A percentile compares a stretch with the other conserved stretches of the same genome.
These are phyloP conservation scores for Scomberomorus guttatus DNA, from an alignment of 2,797 vertebrate genomes.

Conservation along the genomic window DNA sequence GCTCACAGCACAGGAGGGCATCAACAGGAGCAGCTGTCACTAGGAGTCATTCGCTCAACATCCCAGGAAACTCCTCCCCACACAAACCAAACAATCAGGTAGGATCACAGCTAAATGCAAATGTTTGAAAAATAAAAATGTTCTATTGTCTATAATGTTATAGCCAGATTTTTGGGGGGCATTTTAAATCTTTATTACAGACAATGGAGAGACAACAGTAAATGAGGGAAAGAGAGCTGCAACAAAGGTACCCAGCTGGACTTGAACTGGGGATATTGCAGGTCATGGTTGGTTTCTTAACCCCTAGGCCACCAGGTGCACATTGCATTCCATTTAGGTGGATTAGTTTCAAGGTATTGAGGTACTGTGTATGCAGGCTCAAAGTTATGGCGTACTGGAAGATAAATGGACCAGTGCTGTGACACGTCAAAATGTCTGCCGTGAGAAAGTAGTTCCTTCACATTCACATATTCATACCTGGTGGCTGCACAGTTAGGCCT, in stretches of 20 bases:
- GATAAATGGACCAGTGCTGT: neutral
- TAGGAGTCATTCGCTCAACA: constrained; percentile 92
- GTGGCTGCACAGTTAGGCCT: neutral
- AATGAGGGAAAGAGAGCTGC: too few relatives aligned
- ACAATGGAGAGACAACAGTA: neutral
- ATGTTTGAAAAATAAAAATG: neutral
- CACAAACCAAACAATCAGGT: constrained; percentile 88
- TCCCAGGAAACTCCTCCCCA: constrained; percentile 81
- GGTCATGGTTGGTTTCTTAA: too few relatives aligned
- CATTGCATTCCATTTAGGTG: too few relatives aligned
- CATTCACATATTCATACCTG: neutral
- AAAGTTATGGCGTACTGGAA: neutral
- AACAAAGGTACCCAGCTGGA: too few relatives aligned
- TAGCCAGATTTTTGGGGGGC: neutral
- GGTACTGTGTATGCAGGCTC: too few relatives aligned
- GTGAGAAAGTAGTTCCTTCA: too few relatives aligned
- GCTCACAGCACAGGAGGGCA: constrained; percentile 82
- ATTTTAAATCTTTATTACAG: neutral
- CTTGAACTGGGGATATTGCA: too few relatives aligned
- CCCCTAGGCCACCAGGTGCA: too few relatives aligned
- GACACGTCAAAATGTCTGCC: too few relatives aligned
- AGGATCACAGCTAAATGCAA: constrained; percentile 37
- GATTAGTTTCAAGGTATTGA: too few relatives aligned
- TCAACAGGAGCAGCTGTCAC: constrained; percentile 88
- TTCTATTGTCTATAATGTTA: too few relatives aligned